These are phyloP conservation scores for Cyclophora albipunctata DNA, from an alignment of 2,888 invertebrate species.

Conservation along the genomic window DNA sequence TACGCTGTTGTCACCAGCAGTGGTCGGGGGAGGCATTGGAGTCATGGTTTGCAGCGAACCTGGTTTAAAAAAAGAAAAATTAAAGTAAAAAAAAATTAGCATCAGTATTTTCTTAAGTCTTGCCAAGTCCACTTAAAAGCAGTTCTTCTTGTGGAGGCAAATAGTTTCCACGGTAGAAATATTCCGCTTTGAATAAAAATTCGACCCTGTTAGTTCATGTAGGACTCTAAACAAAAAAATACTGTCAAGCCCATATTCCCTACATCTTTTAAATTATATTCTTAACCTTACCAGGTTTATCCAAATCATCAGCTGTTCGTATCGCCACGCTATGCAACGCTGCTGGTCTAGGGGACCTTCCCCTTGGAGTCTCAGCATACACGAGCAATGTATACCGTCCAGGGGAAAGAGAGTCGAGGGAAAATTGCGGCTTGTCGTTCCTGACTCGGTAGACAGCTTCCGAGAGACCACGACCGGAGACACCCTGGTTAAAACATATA, in stretches of 20 bases:
- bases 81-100: too few species aligned
- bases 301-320: constrained; percentile 46
- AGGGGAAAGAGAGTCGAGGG: constrained; percentile 82
- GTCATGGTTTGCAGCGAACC: constrained; percentile 68
- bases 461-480: constrained; percentile 65
- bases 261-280: too few species aligned
- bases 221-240: too few species aligned
- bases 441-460: constrained; percentile 78
- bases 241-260: too few species aligned
- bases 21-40: constrained; percentile 37
- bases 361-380: constrained; percentile 88
- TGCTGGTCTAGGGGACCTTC: constrained; percentile 83
- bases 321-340: constrained; percentile 79
- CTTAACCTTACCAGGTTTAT: constrained; percentile 48
- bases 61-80: constrained; percentile 16
- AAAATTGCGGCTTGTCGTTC: constrained; percentile 80
- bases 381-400: constrained; percentile 87
- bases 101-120: too few species aligned
- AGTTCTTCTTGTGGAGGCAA: too few species aligned
- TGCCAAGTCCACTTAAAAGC: too few species aligned
- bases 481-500: constrained; percentile 39
- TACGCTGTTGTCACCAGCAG: constrained; percentile 48
- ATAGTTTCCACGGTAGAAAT: too few species aligned
- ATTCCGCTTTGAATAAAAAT: too few species aligned
- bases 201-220: too few species aligned